Evolutionary conservation across 1,140 invertebrate genomes (phyloP).

Genomic region (Eumaeus atala): DNA sequence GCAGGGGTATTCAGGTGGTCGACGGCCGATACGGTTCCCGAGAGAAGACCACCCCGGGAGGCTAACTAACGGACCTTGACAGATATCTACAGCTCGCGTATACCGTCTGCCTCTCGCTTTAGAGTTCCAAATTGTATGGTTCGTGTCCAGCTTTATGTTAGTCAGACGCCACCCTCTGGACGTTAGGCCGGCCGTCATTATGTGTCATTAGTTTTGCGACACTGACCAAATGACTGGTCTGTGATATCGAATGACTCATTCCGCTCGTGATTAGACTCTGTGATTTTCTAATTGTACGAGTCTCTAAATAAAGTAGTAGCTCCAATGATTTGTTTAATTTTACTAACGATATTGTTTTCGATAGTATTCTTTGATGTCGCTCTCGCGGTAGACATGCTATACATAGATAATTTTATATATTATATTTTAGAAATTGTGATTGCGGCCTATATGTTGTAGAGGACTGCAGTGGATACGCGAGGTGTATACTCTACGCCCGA

Average conservation of each 20-base stretch:
- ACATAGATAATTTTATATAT: too few species aligned
- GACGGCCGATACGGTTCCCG: constrained; percentile 42
- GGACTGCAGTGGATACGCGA: too few species aligned
- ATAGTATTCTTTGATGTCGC: neutral
- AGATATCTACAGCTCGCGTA: constrained; percentile 27
- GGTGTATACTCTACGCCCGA: too few species aligned
- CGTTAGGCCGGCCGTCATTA: constrained; percentile 63
- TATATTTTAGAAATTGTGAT: too few species aligned
- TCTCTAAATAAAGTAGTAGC: constrained; percentile 27
- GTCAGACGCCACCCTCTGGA: constrained; percentile 43
- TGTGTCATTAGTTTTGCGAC: constrained; percentile 73
- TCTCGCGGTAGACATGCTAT: too few species aligned
- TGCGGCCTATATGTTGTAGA: too few species aligned
- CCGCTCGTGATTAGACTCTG: constrained; percentile 61
- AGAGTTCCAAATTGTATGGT: constrained; percentile 32
- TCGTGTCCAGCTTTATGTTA: constrained; percentile 23
- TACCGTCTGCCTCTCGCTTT: constrained; percentile 20
- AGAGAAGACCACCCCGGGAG: constrained; percentile 53
- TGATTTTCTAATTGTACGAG: constrained; percentile 55
- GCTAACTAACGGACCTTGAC: constrained; percentile 61
- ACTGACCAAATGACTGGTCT: constrained; percentile 71
- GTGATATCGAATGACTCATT: constrained; percentile 71
- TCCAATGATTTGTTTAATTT: constrained; percentile 5
- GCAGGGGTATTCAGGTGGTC: constrained; percentile 54
- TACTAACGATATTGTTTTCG: too few species aligned